These are phyloP conservation scores for Marcusenius ussheri DNA, from an alignment of 2,113 vertebrate genomes.

Conservation along the genomic window DNA sequence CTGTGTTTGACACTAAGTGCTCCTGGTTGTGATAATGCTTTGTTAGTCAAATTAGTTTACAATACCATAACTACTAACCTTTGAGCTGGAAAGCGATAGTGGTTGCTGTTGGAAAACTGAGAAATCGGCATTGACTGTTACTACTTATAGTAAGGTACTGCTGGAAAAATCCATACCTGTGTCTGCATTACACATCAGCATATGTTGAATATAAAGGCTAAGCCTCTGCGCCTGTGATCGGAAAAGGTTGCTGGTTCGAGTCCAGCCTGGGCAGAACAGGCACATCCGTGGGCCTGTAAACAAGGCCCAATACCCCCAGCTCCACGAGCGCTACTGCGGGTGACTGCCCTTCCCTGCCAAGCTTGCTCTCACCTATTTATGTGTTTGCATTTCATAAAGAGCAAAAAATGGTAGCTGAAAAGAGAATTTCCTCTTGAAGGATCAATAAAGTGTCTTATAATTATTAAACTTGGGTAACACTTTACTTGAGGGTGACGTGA, in stretches of 20 bases:
- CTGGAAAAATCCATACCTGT: constrained; percentile 2
- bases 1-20: constrained; percentile 7
- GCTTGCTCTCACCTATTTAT: not conserved
- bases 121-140: not conserved
- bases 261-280: not conserved
- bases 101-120: constrained; percentile 8
- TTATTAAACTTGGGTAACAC: not conserved
- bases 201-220: not conserved
- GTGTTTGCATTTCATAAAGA: not conserved
- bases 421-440: not conserved
- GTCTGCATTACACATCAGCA: not conserved
- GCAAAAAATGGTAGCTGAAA: not conserved
- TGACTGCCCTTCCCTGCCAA: not conserved
- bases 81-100: not conserved
- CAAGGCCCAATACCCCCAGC: not conserved
- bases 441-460: not conserved
- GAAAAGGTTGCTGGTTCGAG: not conserved
- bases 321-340: not conserved
- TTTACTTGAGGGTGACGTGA: not conserved
- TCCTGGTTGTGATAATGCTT: constrained; percentile 13
- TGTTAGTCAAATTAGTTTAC: constrained; percentile 14
- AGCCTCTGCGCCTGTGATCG: not conserved
- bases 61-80: not conserved
- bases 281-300: not conserved
- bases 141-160: not conserved